Evolutionary conservation across 2,888 invertebrate genomes (phyloP).

Genomic region (Capitulum mitella): DNA sequence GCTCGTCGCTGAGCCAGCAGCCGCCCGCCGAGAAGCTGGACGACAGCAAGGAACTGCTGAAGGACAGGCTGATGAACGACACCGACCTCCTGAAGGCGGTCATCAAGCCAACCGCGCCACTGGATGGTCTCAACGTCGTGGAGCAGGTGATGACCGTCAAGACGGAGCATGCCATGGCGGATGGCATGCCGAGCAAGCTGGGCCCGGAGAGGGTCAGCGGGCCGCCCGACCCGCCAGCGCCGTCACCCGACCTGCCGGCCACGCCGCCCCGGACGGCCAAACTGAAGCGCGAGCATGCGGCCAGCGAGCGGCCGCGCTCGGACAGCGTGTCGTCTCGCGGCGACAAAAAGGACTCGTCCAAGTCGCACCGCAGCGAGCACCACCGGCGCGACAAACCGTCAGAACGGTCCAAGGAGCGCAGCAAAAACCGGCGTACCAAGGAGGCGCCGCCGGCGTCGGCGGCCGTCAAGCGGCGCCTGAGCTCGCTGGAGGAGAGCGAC

Average conservation of each 20-base stretch:
- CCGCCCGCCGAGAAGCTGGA: conserved; percentile 21
- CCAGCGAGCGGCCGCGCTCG: conserved; percentile 28
- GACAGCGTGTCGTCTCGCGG: conserved; percentile 20
- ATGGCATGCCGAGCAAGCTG: no score
- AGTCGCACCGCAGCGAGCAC: not conserved
- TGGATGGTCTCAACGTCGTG: not conserved
- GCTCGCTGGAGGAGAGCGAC: conserved; percentile 26
- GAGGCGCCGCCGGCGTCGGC: not conserved
- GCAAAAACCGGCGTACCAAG: not conserved
- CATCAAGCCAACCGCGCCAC: conserved; percentile 30
- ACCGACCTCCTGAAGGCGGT: conserved; percentile 19
- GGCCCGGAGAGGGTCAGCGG: no score
- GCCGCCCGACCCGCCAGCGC: not conserved
- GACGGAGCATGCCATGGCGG: conserved; percentile 4
- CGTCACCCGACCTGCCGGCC: not conserved
- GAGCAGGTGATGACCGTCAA: conserved; percentile 24
- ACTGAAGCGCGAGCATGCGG: not conserved
- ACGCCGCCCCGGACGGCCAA: conserved; percentile 26
- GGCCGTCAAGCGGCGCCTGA: conserved; percentile 27
- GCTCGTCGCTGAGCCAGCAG: conserved; percentile 1
- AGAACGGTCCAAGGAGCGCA: not conserved
- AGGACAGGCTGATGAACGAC: not conserved
- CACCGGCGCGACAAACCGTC: not conserved
- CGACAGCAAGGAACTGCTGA: not conserved
- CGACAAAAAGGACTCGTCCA: not conserved